phyloP scores from a whole-genome alignment of 2,888 invertebrate species.

The Drosophila dives region DNA sequence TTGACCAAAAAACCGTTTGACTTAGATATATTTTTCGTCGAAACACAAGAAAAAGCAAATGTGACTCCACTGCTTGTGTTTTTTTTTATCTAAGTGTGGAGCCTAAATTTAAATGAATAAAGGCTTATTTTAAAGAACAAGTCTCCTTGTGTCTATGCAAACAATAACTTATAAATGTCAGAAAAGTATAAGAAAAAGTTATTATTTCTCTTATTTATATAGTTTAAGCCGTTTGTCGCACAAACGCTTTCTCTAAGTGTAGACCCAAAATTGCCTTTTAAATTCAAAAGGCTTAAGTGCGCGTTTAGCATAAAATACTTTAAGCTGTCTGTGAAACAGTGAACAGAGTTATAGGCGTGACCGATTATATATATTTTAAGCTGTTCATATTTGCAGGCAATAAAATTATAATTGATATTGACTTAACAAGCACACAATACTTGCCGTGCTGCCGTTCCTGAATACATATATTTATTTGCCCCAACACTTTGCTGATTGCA shows the following conservation, averaged over 20 bases:
- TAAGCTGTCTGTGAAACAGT: not conserved
- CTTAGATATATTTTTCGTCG: too few relatives aligned
- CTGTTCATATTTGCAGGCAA: conserved; percentile 59
- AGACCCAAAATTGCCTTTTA: not conserved
- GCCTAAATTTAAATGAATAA: not conserved
- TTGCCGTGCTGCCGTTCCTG: not conserved
- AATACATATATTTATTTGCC: conserved; percentile 15
- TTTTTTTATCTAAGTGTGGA: not conserved
- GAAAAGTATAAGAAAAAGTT: too few relatives aligned
- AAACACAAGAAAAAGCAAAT: too few relatives aligned
- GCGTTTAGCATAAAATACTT: not conserved
- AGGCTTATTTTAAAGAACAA: not conserved
- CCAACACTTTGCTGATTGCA: conserved; percentile 54
- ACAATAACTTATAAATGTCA: not conserved
- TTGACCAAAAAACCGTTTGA: too few relatives aligned
- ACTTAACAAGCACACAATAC: conserved; percentile 35
- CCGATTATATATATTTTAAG: conserved; percentile 5
- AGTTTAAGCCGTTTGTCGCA: not conserved
- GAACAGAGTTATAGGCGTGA: not conserved
- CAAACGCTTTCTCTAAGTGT: not conserved
- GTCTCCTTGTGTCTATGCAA: not conserved
- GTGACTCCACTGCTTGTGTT: too few relatives aligned
- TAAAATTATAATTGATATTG: conserved; percentile 68
- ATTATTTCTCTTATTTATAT: too few relatives aligned
- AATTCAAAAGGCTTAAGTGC: not conserved